Evolutionary conservation across 2,888 invertebrate genomes (phyloP).

Genomic region (Aphodius granarius): DNA sequence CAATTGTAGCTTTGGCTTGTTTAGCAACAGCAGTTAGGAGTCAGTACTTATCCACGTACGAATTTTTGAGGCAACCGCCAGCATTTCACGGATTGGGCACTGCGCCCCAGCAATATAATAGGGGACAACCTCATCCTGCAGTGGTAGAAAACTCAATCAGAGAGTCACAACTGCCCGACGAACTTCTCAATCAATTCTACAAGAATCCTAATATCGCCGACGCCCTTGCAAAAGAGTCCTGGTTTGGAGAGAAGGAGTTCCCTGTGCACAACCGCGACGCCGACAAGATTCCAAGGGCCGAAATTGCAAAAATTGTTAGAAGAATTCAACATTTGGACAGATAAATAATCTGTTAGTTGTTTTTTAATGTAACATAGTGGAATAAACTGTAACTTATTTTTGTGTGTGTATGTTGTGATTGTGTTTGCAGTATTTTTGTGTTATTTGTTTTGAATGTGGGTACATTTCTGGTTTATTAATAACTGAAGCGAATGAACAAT

Average conservation of each 20-base stretch:
- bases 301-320: constrained; percentile 74
- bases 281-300: constrained; percentile 76
- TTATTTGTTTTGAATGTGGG: background rate
- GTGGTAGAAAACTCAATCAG: constrained; percentile 71
- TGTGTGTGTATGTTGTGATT: background rate
- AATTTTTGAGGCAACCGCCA: constrained; percentile 16
- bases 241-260: constrained; percentile 77
- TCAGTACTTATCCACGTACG: constrained; percentile 25
- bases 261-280: constrained; percentile 78
- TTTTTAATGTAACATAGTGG: background rate
- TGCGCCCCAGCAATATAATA: constrained; percentile 17
- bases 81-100: constrained; percentile 8
- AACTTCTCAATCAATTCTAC: constrained; percentile 73
- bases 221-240: constrained; percentile 75
- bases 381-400: background rate
- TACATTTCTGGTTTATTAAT: too few relatives aligned
- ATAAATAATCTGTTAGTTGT: background rate
- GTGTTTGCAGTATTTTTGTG: background rate
- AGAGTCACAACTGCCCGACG: constrained; percentile 72
- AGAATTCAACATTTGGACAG: constrained; percentile 64
- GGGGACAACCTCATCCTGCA: constrained; percentile 65
- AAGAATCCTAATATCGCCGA: constrained; percentile 75
- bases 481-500: background rate
- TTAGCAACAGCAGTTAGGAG: constrained; percentile 22
- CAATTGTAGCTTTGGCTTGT: constrained; percentile 16